Base-by-base conservation (phyloP, 2,113 vertebrate species). In the Plestiodon gilberti region DNA sequence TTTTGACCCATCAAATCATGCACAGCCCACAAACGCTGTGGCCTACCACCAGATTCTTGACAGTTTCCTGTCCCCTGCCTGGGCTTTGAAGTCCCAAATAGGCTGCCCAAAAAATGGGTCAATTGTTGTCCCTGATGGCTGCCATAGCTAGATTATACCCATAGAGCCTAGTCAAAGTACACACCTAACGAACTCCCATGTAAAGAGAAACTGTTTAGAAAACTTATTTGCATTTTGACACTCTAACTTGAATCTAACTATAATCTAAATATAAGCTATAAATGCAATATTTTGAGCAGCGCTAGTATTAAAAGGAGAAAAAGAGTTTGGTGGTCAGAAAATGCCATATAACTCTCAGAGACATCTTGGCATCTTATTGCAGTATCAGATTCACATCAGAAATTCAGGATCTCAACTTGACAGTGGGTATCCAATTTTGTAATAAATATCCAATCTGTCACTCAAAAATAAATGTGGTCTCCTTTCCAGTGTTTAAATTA, bases 401-500 rank as follows among this genome's bases (percentile, higher is more conserved):
- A 78, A 86, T 28, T 48, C 38, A 64, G n/a, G 30, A 82, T 89
- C 67, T 79, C 43, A 69, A 8, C 80, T 20, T 83, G 64, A 22
- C 9, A 40, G 10, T 6, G 20, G 43, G n/a, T 73, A 30, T 77
- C 69, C 70, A 80, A 18, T 67, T n/a, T 40, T 74, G 74, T 69
- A 69, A 88, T 82, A 81, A 84, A 82, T 1, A 82, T n/a, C 28
- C 13, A 88, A 81, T 5, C 7, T 81, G 25, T 77, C 28, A 43
- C 73, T 84, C 83, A 65, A 81, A 59, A 35, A 77, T 86, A 89
- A 88, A 22, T 33, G 48, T 81, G 18, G 61, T 85, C 17, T 81
- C 23, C 59, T n/a, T 57, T 57, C 64, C 62, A 75, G 13, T 18
- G 74, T 48, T 59, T 78, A 67, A 3, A 67, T 87, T 57, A 82